These are phyloP conservation scores for Orthonevra nobilis DNA, from an alignment of 2,888 invertebrate species.

Conservation along the genomic window DNA sequence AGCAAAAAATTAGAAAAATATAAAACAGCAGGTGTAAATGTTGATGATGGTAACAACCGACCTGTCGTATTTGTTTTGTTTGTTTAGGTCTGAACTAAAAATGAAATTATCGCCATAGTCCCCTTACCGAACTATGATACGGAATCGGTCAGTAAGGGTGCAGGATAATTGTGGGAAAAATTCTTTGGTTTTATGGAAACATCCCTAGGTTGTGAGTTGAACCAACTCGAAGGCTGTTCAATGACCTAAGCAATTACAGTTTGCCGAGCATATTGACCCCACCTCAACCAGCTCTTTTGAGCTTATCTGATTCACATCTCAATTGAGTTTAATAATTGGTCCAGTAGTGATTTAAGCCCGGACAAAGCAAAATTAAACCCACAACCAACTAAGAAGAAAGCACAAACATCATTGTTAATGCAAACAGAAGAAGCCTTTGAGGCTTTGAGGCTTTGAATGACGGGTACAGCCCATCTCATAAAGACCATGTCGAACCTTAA, in stretches of 20 bases:
- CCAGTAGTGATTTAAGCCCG: constrained; percentile 35
- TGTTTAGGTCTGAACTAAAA: too few species aligned
- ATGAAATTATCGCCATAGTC: too few species aligned
- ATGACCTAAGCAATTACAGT: constrained; percentile 13
- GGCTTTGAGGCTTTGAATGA: constrained; percentile 1
- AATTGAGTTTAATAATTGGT: constrained; percentile 60
- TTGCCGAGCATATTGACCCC: background rate
- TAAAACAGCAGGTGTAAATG: too few species aligned
- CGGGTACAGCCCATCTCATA: constrained; percentile 13
- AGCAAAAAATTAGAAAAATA: background rate
- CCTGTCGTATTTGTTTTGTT: too few species aligned
- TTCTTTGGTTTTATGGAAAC: too few species aligned
- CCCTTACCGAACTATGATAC: constrained; percentile 3
- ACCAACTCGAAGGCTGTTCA: too few species aligned
- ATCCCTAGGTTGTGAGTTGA: too few species aligned
- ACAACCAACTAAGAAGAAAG: constrained; percentile 5
- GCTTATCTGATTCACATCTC: constrained; percentile 21
- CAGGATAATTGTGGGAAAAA: constrained; percentile 22
- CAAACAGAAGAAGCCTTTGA: constrained; percentile 3
- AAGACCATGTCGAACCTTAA: constrained; percentile 24
- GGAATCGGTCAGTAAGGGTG: background rate
- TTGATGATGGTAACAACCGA: too few species aligned
- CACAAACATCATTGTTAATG: constrained; percentile 1
- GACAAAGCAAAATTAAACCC: constrained; percentile 44
- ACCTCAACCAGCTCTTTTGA: too few species aligned